Evolutionary conservation across 2,797 vertebrate species (phyloP).

Genomic region (Synaphobranchus kaupii): DNA sequence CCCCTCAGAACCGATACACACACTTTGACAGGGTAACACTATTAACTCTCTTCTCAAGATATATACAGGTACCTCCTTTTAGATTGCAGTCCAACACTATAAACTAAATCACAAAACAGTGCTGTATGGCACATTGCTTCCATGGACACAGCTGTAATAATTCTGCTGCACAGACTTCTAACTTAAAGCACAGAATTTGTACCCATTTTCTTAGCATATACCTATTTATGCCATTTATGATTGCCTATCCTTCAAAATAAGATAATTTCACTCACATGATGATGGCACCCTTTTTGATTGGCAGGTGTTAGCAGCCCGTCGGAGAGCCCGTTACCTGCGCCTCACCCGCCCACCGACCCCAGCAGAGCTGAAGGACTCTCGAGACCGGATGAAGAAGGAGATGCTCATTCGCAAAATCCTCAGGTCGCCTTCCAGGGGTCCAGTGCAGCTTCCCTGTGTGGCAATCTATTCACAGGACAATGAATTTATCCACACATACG

Average conservation of each 20-base stretch:
- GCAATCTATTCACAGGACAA: background rate
- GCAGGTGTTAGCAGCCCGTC: conserved; percentile 71
- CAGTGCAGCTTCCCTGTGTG: background rate
- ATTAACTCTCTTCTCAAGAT: background rate
- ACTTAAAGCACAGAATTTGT: background rate
- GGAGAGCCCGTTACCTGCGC: conserved; percentile 68
- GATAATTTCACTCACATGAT: background rate
- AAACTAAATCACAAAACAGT: background rate
- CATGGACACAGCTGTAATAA: background rate
- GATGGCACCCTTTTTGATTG: conserved; percentile 36
- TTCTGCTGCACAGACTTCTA: background rate
- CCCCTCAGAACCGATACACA: conserved; percentile 31
- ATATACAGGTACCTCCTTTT: background rate
- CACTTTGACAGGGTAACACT: conserved; percentile 65
- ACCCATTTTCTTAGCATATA: background rate
- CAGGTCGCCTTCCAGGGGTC: conserved; percentile 55
- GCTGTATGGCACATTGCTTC: background rate
- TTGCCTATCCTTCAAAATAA: background rate
- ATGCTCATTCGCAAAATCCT: conserved; percentile 55
- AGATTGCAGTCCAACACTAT: background rate
- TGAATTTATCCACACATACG: background rate
- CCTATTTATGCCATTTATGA: background rate
- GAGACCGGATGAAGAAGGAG: conserved; percentile 58
- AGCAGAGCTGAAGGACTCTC: conserved; percentile 60
- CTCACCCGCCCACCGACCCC: conserved; percentile 64